Percentiles rank a stretch among this genome's conserved stretches.
phyloP scores from a whole-genome alignment of 2,797 vertebrate species.

The Sebastes flavidus region DNA sequence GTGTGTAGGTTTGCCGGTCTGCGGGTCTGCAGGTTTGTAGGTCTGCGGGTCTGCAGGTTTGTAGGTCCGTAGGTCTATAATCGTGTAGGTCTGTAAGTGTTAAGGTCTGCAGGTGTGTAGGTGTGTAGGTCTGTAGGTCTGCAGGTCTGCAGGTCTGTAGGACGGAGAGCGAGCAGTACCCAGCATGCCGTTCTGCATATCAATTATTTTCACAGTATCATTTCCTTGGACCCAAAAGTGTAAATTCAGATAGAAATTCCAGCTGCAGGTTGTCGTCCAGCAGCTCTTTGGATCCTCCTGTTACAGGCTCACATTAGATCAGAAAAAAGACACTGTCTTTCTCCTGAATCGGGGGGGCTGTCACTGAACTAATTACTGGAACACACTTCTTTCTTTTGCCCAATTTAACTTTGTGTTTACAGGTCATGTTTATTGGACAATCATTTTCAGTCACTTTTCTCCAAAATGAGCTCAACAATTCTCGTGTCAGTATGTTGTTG shows the following conservation, averaged over 20 bases:
- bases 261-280: neutral
- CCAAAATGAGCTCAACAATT: slow-evolving; percentile 6
- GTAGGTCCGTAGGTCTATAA: no score
- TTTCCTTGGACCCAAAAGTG: neutral
- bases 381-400: neutral
- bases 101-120: no score
- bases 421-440: neutral
- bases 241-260: neutral
- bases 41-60: rapidly evolving
- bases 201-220: neutral
- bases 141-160: no score
- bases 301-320: neutral
- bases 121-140: no score
- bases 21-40: rapidly evolving
- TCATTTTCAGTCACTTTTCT: slow-evolving; percentile 1
- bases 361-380: slow-evolving; percentile 4
- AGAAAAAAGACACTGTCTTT: neutral
- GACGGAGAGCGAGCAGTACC: no score
- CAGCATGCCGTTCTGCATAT: neutral
- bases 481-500: neutral
- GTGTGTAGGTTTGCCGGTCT: no score
- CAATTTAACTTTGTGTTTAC: neutral
- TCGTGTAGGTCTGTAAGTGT: no score
- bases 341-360: slow-evolving; percentile 1
- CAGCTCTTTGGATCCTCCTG: neutral